phyloP scores from a whole-genome alignment of 64 coral and sea anemone species.

The Montipora foliosa region DNA sequence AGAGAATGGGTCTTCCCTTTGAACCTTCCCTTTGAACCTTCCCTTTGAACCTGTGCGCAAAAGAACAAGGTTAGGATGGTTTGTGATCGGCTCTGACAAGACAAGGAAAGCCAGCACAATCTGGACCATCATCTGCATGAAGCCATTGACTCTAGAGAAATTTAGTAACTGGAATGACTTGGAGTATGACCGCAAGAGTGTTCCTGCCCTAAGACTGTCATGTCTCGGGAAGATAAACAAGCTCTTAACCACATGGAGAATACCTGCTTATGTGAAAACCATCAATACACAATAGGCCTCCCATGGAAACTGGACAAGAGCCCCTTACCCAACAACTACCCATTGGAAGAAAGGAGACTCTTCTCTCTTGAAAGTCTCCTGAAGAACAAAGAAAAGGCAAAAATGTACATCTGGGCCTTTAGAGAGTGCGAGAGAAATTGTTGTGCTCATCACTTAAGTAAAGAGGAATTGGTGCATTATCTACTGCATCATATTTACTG shows the following conservation, averaged over 20 bases:
- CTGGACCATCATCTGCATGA: not conserved
- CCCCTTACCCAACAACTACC: conserved; percentile 23
- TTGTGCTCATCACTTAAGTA: not conserved
- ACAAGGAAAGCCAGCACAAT: too few relatives aligned
- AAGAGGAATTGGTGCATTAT: conserved; percentile 38
- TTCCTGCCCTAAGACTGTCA: too few relatives aligned
- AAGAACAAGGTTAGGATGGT: not conserved
- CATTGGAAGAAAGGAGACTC: not conserved
- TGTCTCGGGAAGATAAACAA: too few relatives aligned
- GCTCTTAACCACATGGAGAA: not conserved
- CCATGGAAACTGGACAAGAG: conserved; percentile 23
- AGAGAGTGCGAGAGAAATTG: conserved; percentile 11
- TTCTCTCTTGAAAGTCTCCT: conserved; percentile 3
- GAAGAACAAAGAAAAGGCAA: conserved; percentile 26
- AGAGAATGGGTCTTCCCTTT: not conserved
- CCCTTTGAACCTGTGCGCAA: conserved; percentile 1
- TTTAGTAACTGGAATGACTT: too few relatives aligned
- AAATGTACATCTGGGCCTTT: conserved; percentile 14
- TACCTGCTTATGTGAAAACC: not conserved
- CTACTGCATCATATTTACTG: conserved; percentile 39
- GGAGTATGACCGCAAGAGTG: too few relatives aligned
- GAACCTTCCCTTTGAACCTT: not conserved
- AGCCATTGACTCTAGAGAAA: too few relatives aligned
- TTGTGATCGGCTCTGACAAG: conserved; percentile 22
- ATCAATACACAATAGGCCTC: conserved; percentile 18